These are phyloP conservation scores for Altica lythri DNA, from an alignment of 2,888 invertebrate genomes.

Conservation along the genomic window DNA sequence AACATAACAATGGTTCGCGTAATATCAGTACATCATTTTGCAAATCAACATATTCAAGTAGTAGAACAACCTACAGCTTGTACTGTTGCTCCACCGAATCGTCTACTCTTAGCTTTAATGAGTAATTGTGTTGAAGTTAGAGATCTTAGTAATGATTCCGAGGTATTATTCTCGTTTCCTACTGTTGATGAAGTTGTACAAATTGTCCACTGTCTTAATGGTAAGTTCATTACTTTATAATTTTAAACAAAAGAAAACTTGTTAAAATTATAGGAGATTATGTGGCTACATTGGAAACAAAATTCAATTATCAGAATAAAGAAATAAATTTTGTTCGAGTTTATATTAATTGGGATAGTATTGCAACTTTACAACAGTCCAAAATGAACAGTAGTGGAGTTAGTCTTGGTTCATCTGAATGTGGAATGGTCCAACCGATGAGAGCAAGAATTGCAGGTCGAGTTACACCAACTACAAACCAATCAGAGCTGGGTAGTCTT, in stretches of 20 bases:
- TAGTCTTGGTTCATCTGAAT: constrained; percentile 54
- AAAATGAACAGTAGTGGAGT: constrained; percentile 57
- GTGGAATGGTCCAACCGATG: constrained; percentile 62
- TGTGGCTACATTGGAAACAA: constrained; percentile 68
- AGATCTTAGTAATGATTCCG: constrained; percentile 58
- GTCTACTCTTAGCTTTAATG: constrained; percentile 64
- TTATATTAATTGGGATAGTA: constrained; percentile 75
- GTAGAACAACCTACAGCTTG: constrained; percentile 70
- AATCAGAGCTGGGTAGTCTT: constrained; percentile 64
- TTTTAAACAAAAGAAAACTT: not conserved
- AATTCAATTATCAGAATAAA: constrained; percentile 58
- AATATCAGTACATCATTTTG: constrained; percentile 71
- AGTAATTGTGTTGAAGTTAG: constrained; percentile 67
- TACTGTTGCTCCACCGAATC: constrained; percentile 64
- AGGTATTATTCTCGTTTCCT: constrained; percentile 67
- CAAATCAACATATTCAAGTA: constrained; percentile 67
- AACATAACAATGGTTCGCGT: constrained; percentile 67
- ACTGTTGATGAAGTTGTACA: constrained; percentile 74
- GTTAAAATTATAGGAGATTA: constrained; percentile 62
- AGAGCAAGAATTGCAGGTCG: constrained; percentile 74
- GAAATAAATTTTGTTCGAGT: constrained; percentile 66
- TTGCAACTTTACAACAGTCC: constrained; percentile 57
- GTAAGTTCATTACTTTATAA: constrained; percentile 53
- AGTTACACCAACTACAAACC: constrained; percentile 71
- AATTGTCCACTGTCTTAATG: constrained; percentile 69